Evolutionary conservation across 2,888 invertebrate species (phyloP).

Genomic region (Rotaria magnacalcarata): DNA sequence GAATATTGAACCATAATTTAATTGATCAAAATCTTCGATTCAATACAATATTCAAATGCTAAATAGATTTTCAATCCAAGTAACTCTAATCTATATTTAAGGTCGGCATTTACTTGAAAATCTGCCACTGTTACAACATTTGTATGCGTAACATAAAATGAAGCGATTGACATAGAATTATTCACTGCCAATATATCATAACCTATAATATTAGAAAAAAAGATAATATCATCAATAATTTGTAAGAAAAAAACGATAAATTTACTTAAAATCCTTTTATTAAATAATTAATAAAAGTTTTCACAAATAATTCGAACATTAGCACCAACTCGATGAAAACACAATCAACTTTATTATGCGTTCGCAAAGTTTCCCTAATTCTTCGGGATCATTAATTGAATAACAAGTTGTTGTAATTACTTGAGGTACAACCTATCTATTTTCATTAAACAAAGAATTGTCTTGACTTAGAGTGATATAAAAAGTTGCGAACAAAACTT

Average conservation of each 20-base stretch:
- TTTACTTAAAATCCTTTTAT: constrained; percentile 65
- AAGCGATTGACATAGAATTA: constrained; percentile 92
- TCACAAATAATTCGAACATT: constrained; percentile 94
- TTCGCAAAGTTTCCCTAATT: constrained; percentile 80
- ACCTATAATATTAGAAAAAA: constrained; percentile 63
- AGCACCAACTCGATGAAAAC: constrained; percentile 95
- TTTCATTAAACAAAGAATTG: not conserved
- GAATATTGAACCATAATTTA: constrained; percentile 90
- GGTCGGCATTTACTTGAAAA: constrained; percentile 65
- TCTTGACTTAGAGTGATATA: not conserved
- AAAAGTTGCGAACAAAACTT: constrained; percentile 75
- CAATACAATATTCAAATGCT: constrained; percentile 91
- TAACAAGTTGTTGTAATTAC: constrained; percentile 84
- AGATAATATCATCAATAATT: not conserved
- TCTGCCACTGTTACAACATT: constrained; percentile 71
- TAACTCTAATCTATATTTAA: no score
- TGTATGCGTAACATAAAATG: constrained; percentile 90
- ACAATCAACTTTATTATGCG: constrained; percentile 72
- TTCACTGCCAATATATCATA: constrained; percentile 81
- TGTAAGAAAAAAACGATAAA: not conserved
- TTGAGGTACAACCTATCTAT: constrained; percentile 72
- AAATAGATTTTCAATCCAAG: not conserved
- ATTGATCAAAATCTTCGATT: constrained; percentile 88
- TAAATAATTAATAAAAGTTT: constrained; percentile 68
- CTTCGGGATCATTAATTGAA: constrained; percentile 85